Percentiles rank a stretch among this genome's conserved stretches.
Evolutionary conservation across 2,888 invertebrate genomes (phyloP).

Genomic region (Norana najaformis): DNA sequence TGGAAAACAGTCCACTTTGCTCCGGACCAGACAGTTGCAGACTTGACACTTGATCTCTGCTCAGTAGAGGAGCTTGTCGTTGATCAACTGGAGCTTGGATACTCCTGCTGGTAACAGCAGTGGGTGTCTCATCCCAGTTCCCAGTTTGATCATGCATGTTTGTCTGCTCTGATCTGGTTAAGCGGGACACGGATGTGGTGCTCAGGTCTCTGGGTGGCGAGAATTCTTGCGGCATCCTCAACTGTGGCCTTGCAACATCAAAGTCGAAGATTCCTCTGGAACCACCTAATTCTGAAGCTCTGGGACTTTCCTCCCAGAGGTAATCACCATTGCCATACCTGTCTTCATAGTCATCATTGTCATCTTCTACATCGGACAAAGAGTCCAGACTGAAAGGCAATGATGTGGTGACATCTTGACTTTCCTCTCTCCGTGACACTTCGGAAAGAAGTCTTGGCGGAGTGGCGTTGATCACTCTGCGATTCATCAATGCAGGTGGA

Average conservation of each 20-base stretch:
- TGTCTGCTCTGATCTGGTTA: background rate
- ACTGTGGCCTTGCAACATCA: background rate
- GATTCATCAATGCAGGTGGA: background rate
- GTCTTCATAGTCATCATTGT: background rate
- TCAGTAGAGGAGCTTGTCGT: background rate
- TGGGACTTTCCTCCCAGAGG: background rate
- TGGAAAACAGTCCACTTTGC: background rate
- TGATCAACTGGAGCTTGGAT: background rate
- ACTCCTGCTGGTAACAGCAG: background rate
- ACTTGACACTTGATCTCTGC: background rate
- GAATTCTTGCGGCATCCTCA: background rate
- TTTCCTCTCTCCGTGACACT: background rate
- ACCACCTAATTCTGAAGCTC: background rate
- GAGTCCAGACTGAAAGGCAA: conserved; percentile 7
- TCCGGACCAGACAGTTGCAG: background rate
- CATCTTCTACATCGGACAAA: background rate
- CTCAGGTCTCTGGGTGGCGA: background rate
- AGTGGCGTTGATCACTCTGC: background rate
- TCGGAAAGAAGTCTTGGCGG: background rate
- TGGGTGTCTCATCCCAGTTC: background rate
- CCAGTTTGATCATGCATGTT: background rate
- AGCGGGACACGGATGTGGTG: background rate
- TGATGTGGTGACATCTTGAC: background rate
- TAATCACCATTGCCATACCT: background rate
- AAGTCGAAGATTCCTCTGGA: background rate